A percentile compares a stretch with the other conserved stretches of the same genome.
Conservation (phyloP, 2,888 invertebrate species). For the Acrobasis suavella region DNA sequence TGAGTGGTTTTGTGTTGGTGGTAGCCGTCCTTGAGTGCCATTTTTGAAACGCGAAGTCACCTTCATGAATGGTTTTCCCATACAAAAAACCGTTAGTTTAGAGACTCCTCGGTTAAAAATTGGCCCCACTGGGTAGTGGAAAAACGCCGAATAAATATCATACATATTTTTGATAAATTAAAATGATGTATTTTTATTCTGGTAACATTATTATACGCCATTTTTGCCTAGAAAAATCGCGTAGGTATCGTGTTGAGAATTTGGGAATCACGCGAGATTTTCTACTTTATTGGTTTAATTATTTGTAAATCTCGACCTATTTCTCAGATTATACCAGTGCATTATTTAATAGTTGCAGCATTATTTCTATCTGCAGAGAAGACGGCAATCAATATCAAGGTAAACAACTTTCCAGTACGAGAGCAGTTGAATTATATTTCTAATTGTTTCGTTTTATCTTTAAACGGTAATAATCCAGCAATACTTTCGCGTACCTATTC, state of each 20-base stretch:
- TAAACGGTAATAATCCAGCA: neutral
- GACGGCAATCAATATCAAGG: conserved; percentile 40
- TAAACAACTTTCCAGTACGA: conserved; percentile 53
- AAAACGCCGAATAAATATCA: too few species aligned
- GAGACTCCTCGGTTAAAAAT: too few species aligned
- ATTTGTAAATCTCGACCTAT: conserved; percentile 25
- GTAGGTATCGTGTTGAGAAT: neutral
- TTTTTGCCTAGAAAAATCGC: conserved; percentile 44
- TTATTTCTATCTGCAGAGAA: conserved; percentile 24
- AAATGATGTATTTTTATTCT: too few species aligned
- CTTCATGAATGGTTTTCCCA: too few species aligned
- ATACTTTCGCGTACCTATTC: neutral
- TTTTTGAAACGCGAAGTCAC: too few species aligned
- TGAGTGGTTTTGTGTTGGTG: too few species aligned
- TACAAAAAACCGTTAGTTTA: too few species aligned
- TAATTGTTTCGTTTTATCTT: conserved; percentile 10
- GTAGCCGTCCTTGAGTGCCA: too few species aligned
- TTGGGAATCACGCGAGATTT: conserved; percentile 35
- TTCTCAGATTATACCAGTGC: conserved; percentile 3
- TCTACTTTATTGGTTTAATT: conserved; percentile 5
- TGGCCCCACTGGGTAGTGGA: too few species aligned
- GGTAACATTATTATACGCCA: conserved; percentile 56
- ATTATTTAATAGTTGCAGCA: conserved; percentile 19
- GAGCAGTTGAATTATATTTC: conserved; percentile 37
- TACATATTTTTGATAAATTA: too few species aligned